Percentiles rank a stretch among this genome's conserved stretches.
These are phyloP conservation scores for Sesamia nonagrioides DNA, from an alignment of 1,140 invertebrate genomes.

Conservation along the genomic window DNA sequence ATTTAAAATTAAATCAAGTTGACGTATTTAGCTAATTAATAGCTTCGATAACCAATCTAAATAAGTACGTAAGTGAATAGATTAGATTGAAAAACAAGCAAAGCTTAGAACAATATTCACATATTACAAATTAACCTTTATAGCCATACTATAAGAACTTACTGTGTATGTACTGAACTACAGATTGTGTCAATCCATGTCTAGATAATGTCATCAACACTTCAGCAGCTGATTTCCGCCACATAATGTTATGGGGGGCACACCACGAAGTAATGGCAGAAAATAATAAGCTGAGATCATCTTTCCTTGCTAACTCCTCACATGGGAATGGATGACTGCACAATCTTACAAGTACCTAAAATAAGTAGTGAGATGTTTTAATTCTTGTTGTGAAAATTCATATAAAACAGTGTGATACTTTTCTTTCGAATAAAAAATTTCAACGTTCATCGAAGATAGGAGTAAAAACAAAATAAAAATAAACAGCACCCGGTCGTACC, in stretches of 20 bases:
- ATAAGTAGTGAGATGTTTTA: constrained; percentile 10
- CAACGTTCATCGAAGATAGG: no score
- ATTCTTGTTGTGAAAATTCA: constrained; percentile 5
- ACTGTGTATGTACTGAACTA: constrained; percentile 99
- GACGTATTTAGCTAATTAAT: constrained; percentile 27
- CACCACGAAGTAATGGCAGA: constrained; percentile 98
- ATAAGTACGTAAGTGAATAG: neutral
- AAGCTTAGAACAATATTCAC: neutral
- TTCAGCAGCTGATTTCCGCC: constrained; percentile 98
- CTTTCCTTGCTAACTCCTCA: constrained; percentile 98
- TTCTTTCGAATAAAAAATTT: no score
- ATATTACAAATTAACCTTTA: neutral
- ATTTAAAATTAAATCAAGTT: neutral
- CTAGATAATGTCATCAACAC: constrained; percentile 98
- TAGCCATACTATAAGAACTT: constrained; percentile 78
- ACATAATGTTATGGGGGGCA: constrained; percentile 96
- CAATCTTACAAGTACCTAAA: constrained; percentile 95
- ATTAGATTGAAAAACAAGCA: constrained; percentile 8
- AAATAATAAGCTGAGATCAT: constrained; percentile 98
- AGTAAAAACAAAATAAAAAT: no score
- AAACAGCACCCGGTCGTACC: no score
- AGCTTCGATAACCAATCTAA: neutral
- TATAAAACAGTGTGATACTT: no score
- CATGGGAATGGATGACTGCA: constrained; percentile 97
- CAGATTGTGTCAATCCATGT: constrained; percentile 96